Conservation (phyloP, 2,888 invertebrate genomes). For the Agonopterix subpropinquella region DNA sequence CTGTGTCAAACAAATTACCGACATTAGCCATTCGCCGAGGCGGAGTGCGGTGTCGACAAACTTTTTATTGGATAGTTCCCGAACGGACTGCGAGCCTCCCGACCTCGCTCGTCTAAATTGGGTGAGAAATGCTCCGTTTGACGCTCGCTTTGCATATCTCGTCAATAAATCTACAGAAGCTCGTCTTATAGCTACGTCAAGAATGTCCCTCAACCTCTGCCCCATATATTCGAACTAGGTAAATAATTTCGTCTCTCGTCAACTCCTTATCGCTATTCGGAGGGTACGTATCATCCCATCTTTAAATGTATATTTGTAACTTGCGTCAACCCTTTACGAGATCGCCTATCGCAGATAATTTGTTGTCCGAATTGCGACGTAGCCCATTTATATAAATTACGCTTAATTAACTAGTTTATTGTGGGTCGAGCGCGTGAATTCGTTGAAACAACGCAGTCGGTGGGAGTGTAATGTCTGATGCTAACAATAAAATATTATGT, state of each 20-base stretch:
- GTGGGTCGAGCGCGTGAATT: conserved; percentile 50
- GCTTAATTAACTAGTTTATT: conserved; percentile 61
- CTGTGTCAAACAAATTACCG: conserved; percentile 38
- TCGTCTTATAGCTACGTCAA: conserved; percentile 19
- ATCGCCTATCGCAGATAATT: conserved; percentile 55
- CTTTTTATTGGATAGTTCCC: conserved; percentile 41
- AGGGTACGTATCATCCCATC: conserved; percentile 6
- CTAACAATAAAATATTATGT: conserved; percentile 42
- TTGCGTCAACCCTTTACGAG: conserved; percentile 34
- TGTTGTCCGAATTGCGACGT: conserved; percentile 52
- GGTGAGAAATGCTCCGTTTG: conserved; percentile 52
- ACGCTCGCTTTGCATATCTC: conserved; percentile 48
- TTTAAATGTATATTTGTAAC: conserved; percentile 27
- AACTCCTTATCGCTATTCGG: conserved; percentile 11
- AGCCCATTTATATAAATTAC: conserved; percentile 62
- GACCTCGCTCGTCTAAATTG: conserved; percentile 38
- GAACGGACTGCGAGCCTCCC: conserved; percentile 23
- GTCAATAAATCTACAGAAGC: conserved; percentile 42
- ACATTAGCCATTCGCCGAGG: conserved; percentile 30
- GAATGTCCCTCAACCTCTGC: conserved; percentile 18
- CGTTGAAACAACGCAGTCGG: conserved; percentile 45
- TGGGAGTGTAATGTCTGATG: conserved; percentile 32
- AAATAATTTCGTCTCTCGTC: conserved; percentile 29
- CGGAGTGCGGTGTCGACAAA: conserved; percentile 32
- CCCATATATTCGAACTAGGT: conserved; percentile 23